Percentiles rank a stretch among this genome's conserved stretches.
phyloP scores from a whole-genome alignment of 1,140 invertebrate genomes.

The Gonatopus flavifemur region DNA sequence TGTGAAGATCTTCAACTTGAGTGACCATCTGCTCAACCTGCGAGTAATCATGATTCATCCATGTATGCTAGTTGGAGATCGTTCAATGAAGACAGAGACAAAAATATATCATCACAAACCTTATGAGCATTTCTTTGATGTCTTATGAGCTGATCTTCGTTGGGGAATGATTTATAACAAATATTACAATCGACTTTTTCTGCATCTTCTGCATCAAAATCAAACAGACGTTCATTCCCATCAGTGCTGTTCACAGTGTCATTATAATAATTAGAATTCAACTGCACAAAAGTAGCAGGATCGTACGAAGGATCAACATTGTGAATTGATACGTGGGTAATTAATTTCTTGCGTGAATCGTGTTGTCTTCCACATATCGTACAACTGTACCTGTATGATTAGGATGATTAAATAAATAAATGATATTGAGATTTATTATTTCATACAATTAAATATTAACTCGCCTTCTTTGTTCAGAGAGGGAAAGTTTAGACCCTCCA shows the following conservation, averaged over 20 bases:
- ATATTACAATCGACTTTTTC: conserved; percentile 54
- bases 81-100: no score
- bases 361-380: conserved; percentile 65
- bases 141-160: conserved; percentile 56
- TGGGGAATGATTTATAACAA: conserved; percentile 58
- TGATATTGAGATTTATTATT: no score
- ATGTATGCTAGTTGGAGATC: no score
- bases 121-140: conserved; percentile 58
- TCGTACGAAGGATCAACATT: conserved; percentile 57
- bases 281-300: conserved; percentile 58
- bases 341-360: conserved; percentile 62
- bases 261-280: conserved; percentile 55
- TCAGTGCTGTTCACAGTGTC: conserved; percentile 44
- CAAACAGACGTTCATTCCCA: conserved; percentile 34
- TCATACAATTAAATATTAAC: conserved; percentile 25
- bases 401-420: no score
- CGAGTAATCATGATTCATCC: no score
- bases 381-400: conserved; percentile 53
- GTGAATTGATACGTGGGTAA: conserved; percentile 63
- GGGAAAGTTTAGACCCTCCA: conserved; percentile 47
- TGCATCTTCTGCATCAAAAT: conserved; percentile 47
- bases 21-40: conserved; percentile 38
- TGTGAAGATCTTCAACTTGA: conserved; percentile 25
- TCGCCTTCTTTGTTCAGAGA: conserved; percentile 51
- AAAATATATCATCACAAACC: conserved; percentile 18